Evolutionary conservation across 2,888 invertebrate genomes (phyloP).

Genomic region (Tigriopus californicus): DNA sequence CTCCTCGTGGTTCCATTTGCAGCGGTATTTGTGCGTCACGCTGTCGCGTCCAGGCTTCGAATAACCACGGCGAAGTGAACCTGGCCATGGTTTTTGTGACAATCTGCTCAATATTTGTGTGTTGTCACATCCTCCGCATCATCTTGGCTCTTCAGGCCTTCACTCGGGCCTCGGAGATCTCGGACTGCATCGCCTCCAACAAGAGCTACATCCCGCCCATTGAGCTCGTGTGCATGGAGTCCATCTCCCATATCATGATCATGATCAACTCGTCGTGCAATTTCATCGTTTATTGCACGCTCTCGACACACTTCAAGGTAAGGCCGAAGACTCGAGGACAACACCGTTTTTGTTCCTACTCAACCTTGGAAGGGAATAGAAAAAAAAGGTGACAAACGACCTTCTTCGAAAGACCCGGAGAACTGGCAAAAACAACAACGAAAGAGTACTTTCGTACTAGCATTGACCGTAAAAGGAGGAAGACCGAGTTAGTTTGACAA

Average conservation of each 20-base stretch:
- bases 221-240: neutral
- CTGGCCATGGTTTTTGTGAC: neutral
- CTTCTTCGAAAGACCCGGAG: too few species aligned
- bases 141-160: neutral
- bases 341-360: too few species aligned
- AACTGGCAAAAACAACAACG: too few species aligned
- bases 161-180: neutral
- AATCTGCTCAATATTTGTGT: neutral
- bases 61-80: conserved; percentile 1
- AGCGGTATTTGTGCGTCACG: neutral
- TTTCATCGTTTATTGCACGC: neutral
- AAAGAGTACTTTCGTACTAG: too few species aligned
- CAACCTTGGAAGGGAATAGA: too few species aligned
- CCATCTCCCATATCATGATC: neutral
- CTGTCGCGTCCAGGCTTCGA: neutral
- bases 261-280: neutral
- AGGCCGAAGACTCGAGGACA: too few species aligned
- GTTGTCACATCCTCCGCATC: neutral
- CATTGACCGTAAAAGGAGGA: too few species aligned
- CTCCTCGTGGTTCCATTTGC: too few species aligned
- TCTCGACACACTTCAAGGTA: neutral
- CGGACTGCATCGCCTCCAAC: neutral
- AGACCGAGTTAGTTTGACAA: too few species aligned
- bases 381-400: too few species aligned
- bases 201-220: neutral